phyloP scores from a whole-genome alignment of 92 coral and sea anemone genomes.

The Paragorgia papillata region DNA sequence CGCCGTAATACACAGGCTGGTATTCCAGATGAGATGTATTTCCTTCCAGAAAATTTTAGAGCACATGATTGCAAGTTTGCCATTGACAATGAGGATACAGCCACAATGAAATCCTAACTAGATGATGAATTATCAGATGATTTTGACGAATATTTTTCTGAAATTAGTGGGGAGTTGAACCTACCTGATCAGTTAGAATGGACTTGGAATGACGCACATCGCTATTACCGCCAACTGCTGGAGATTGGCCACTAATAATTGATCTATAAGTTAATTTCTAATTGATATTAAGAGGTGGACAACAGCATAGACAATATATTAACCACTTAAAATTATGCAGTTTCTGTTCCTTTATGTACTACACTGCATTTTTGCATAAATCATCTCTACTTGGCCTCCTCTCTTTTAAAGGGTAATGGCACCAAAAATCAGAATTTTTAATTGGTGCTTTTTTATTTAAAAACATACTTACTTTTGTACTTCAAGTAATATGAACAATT shows the following conservation, averaged over 20 bases:
- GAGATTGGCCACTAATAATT: not conserved
- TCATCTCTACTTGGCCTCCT: too few relatives aligned
- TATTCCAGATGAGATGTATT: slow-evolving; percentile 50
- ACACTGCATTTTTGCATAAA: too few relatives aligned
- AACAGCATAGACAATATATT: too few relatives aligned
- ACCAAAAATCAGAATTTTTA: too few relatives aligned
- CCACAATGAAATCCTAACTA: slow-evolving; percentile 37
- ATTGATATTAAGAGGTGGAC: too few relatives aligned
- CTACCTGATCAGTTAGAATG: not conserved
- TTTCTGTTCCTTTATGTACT: too few relatives aligned
- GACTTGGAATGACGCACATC: not conserved
- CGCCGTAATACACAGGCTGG: slow-evolving; percentile 45
- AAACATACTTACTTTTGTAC: too few relatives aligned
- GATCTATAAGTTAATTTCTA: too few relatives aligned
- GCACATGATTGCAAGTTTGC: slow-evolving; percentile 40
- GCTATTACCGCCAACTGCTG: not conserved
- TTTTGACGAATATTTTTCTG: not conserved
- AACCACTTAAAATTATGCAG: too few relatives aligned
- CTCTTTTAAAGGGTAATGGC: too few relatives aligned
- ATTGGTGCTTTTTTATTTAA: too few relatives aligned
- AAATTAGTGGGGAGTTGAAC: not conserved
- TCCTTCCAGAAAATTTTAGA: slow-evolving; percentile 43
- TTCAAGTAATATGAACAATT: too few relatives aligned
- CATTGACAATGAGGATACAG: slow-evolving; percentile 31
- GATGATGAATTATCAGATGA: slow-evolving; percentile 28